Base-by-base conservation (phyloP, 1,140 invertebrate species). In the Colletes latitarsis region DNA sequence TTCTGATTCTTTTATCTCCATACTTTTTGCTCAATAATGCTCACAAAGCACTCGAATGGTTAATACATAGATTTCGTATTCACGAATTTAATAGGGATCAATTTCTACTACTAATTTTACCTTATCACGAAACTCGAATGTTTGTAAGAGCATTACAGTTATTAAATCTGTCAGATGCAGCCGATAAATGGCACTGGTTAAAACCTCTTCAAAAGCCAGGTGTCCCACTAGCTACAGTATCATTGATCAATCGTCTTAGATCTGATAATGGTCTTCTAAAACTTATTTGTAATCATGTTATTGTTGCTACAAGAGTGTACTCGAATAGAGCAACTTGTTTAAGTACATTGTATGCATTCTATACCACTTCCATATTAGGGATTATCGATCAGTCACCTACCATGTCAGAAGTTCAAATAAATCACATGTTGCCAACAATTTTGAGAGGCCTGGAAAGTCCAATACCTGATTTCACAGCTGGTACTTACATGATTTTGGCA, bases 31-130 rank as follows among this genome's bases (percentile, higher is more conserved):
- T 98, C 0, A 96, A 96, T 89, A 95, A 96, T 15, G 95, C 98
- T 12, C 97, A 98, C 76, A 97, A 98, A 94, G 96, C 97, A 30
- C 91, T 99, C 41, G 98, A 99, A 94, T 99, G 98, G 98, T 94
- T 99, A 4, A 95, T 99, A 66, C 95, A 97, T 81, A 96, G 98
- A 88, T 99, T 96, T 91, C 95, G 96, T 66, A 96, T 99, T 81
- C 97, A 99, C 88, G 94, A 97, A 68, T 99, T 96, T 90, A 99
- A 99, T 90, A 95, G 95, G 74, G 95, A 97, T 90, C 95, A 96
- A 1, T 95, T 98, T 53, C 93, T 99, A 80, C 94, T 96, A 80
- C 93, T 97, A 58, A 96, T 98, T 71, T 90, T 99, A 60, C 98
- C 98, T 0, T 99, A 98, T 90, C 97, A 99, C 92, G 97, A 98